These are phyloP conservation scores for Hippopotamus amphibius DNA, from an alignment of 2,113 vertebrate genomes.

Conservation along the genomic window DNA sequence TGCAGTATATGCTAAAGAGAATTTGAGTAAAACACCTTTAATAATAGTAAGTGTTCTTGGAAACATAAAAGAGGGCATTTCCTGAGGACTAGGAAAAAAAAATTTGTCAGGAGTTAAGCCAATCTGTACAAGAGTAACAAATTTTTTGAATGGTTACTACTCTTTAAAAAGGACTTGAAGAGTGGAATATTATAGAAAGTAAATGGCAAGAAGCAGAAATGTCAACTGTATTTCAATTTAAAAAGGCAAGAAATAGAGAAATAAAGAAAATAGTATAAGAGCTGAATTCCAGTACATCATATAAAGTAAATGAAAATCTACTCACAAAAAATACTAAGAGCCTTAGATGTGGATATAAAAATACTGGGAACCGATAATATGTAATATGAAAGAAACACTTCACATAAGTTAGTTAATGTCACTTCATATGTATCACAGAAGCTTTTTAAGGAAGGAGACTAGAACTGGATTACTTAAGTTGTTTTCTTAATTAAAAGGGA, in stretches of 20 bases:
- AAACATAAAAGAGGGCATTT: background rate
- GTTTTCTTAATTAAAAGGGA: conserved; percentile 26
- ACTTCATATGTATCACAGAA: background rate
- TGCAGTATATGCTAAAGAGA: background rate
- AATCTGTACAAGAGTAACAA: background rate
- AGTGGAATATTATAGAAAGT: background rate
- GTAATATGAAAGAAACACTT: background rate
- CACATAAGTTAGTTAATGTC: background rate
- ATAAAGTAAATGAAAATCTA: conserved; percentile 10
- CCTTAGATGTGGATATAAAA: background rate
- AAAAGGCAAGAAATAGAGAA: background rate
- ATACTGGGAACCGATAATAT: background rate
- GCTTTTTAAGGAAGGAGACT: background rate
- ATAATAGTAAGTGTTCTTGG: background rate
- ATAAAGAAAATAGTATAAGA: background rate
- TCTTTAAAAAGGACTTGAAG: background rate
- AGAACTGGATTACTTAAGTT: background rate
- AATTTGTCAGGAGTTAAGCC: background rate
- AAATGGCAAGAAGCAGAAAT: background rate
- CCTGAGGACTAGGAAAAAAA: background rate
- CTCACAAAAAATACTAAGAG: background rate
- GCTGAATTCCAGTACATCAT: background rate
- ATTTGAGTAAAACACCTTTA: background rate
- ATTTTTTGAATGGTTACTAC: background rate
- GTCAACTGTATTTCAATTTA: background rate